Conservation (phyloP, 2,797 vertebrate genomes). For the Lagodon rhomboides region DNA sequence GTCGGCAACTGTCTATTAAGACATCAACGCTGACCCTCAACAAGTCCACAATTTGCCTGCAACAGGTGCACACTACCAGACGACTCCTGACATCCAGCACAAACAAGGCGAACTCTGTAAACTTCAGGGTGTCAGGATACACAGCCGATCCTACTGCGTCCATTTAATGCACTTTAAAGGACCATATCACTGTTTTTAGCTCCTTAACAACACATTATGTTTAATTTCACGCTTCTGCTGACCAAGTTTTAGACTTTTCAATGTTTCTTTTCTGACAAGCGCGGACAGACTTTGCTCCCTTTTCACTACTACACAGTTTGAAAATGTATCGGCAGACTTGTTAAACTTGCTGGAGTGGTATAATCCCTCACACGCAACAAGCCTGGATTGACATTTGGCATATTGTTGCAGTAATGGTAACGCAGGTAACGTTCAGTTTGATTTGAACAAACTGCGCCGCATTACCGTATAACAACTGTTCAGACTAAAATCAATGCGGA, state of each 20-base stretch:
- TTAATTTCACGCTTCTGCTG: neutral
- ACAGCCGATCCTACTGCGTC: neutral
- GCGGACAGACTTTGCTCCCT: neutral
- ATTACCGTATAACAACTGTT: neutral
- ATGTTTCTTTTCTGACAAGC: neutral
- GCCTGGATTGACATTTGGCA: neutral
- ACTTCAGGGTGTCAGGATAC: slow-evolving; percentile 7
- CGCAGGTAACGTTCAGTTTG: neutral
- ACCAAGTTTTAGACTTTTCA: neutral
- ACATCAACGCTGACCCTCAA: slow-evolving; percentile 44
- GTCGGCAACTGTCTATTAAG: slow-evolving; percentile 67
- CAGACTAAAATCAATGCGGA: neutral
- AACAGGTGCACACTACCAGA: slow-evolving; percentile 57
- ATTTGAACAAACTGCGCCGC: neutral
- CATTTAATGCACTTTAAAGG: slow-evolving; percentile 30
- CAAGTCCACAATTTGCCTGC: slow-evolving; percentile 38
- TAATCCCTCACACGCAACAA: neutral
- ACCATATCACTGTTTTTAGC: neutral
- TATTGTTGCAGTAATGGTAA: neutral
- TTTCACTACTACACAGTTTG: neutral
- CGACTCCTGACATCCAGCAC: slow-evolving; percentile 20
- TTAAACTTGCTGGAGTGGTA: neutral
- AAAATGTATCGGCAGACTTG: neutral
- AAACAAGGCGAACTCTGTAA: slow-evolving; percentile 26
- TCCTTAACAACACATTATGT: neutral